Percentiles rank a stretch among this genome's conserved stretches.
phyloP scores from a whole-genome alignment of 2,797 vertebrate genomes.

The Semotilus atromaculatus region DNA sequence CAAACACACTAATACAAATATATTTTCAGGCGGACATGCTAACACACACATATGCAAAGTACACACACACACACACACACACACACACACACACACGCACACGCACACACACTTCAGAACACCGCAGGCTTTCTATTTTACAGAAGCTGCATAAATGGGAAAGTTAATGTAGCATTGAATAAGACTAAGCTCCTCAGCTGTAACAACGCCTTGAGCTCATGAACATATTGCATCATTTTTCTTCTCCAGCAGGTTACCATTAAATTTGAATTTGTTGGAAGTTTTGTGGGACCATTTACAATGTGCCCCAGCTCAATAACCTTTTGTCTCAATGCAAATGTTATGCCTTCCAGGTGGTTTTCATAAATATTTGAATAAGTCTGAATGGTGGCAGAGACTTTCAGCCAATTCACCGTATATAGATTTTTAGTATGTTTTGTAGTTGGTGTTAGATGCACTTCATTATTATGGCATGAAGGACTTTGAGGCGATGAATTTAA shows the following conservation, averaged over 20 bases:
- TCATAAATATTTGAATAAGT: conserved; percentile 83
- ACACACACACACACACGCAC: conserved; percentile 46
- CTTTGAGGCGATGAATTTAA: background rate
- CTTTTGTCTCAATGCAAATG: conserved; percentile 84
- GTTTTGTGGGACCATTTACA: conserved; percentile 82
- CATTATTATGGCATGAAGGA: background rate
- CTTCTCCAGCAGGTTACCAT: conserved; percentile 82
- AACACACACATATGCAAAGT: conserved; percentile 43
- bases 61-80: conserved; percentile 65
- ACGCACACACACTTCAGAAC: conserved; percentile 73
- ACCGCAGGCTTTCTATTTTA: conserved; percentile 87
- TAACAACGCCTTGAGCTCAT: conserved; percentile 80
- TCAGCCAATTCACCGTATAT: conserved; percentile 52
- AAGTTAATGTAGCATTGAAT: conserved; percentile 95
- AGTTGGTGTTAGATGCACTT: conserved; percentile 5
- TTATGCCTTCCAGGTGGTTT: conserved; percentile 69
- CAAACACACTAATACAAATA: conserved; percentile 54
- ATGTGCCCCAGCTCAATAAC: conserved; percentile 76
- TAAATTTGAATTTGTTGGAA: conserved; percentile 85
- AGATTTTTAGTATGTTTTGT: conserved; percentile 18
- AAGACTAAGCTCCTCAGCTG: conserved; percentile 84
- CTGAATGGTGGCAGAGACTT: conserved; percentile 68
- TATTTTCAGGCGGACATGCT: conserved; percentile 18
- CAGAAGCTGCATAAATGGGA: conserved; percentile 87
- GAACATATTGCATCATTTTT: conserved; percentile 85